These are phyloP conservation scores for Cactoblastis cactorum DNA, from an alignment of 2,888 invertebrate genomes.

Conservation along the genomic window DNA sequence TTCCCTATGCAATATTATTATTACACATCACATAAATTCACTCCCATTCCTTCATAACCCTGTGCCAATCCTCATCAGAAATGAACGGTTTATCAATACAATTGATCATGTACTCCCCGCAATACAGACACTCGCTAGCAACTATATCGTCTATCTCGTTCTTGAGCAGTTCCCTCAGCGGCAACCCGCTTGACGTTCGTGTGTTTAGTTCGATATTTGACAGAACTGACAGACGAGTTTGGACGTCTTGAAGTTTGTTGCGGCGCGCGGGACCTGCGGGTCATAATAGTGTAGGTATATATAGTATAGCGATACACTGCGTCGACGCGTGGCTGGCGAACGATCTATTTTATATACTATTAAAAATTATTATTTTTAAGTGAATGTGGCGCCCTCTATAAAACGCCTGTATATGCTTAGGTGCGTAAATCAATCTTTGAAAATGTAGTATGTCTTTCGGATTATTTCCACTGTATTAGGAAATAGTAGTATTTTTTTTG, in stretches of 20 bases:
- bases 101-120: conserved; percentile 95
- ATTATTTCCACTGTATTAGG: too few relatives aligned
- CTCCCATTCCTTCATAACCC: conserved; percentile 91
- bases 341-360: too few relatives aligned
- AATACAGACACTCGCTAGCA: conserved; percentile 94
- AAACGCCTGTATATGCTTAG: too few relatives aligned
- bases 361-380: too few relatives aligned
- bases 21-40: too few relatives aligned
- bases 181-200: conserved; percentile 58
- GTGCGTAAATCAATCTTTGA: too few relatives aligned
- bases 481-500: too few relatives aligned
- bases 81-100: conserved; percentile 95
- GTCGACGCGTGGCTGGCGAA: too few relatives aligned
- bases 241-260: conserved; percentile 81
- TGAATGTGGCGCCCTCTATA: too few relatives aligned
- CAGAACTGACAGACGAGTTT: conserved; percentile 79
- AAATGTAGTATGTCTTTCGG: too few relatives aligned
- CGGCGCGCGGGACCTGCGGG: conserved; percentile 77
- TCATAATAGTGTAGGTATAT: not conserved
- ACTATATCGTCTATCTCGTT: conserved; percentile 93
- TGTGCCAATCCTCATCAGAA: conserved; percentile 88
- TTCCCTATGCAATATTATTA: too few relatives aligned
- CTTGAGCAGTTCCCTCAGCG: conserved; percentile 83
- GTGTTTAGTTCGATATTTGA: conserved; percentile 70
- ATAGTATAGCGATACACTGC: too few relatives aligned